phyloP scores from a whole-genome alignment of 2,113 vertebrate genomes.

The Tapirus terrestris region DNA sequence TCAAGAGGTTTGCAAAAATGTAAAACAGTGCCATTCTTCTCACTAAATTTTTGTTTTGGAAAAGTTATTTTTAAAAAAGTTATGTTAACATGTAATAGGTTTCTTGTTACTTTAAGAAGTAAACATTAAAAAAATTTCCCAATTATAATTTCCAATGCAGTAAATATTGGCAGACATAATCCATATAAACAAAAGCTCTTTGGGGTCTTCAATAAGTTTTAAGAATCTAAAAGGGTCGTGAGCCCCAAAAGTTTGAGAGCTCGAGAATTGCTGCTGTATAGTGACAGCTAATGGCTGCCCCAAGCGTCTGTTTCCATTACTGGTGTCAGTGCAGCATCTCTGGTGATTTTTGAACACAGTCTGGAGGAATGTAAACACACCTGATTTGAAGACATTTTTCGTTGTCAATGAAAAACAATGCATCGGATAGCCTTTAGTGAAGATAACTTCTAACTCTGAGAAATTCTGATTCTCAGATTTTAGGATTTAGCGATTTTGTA shows the following conservation, averaged over 20 bases:
- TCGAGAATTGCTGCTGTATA: not conserved
- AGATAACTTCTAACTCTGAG: not conserved
- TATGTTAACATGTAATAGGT: not conserved
- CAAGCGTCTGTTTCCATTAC: not conserved
- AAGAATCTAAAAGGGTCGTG: not conserved
- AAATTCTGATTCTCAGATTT: not conserved
- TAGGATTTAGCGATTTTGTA: conserved; percentile 17
- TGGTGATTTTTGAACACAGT: not conserved
- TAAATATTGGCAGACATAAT: not conserved
- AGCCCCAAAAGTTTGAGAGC: not conserved
- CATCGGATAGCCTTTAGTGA: not conserved
- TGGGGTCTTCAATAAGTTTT: not conserved
- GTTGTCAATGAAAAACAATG: not conserved
- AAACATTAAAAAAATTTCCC: not conserved
- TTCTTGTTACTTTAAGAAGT: not conserved
- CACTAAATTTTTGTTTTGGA: not conserved
- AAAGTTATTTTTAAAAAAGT: not conserved
- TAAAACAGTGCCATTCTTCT: not conserved
- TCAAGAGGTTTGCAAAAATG: conserved; percentile 2
- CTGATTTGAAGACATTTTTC: not conserved
- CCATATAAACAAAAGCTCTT: not conserved
- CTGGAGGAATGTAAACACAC: not conserved
- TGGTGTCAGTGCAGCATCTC: not conserved
- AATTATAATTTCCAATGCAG: not conserved
- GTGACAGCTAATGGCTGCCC: not conserved